These are phyloP conservation scores for Alces alces DNA, from an alignment of 2,113 vertebrate genomes.

Conservation along the genomic window DNA sequence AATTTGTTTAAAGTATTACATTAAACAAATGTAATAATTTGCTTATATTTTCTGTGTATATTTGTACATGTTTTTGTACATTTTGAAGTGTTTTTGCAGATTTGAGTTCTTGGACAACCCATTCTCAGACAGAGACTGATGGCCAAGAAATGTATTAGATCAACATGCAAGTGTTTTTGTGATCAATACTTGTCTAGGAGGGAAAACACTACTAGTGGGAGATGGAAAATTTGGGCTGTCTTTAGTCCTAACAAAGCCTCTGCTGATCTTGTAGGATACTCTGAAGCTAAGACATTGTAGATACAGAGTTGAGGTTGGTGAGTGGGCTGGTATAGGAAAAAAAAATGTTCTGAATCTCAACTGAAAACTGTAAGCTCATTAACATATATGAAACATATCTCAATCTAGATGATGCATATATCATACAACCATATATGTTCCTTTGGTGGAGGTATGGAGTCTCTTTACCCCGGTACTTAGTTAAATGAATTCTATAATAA, in stretches of 20 bases:
- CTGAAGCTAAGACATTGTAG: neutral
- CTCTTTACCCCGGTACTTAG: neutral
- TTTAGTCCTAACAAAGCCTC: neutral
- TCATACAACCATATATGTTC: neutral
- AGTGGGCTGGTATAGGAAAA: neutral
- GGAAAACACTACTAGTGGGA: neutral
- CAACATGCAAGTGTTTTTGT: neutral
- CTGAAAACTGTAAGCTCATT: neutral
- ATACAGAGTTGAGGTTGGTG: neutral
- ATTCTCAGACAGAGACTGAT: neutral
- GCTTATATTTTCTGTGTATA: neutral
- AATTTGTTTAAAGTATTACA: neutral
- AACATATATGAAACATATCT: neutral
- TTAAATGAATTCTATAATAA: neutral
- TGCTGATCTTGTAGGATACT: no score
- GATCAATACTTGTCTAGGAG: neutral
- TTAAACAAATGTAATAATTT: neutral
- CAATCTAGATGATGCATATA: neutral
- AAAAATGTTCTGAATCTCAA: neutral
- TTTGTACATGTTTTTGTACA: neutral
- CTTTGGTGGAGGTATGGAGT: neutral
- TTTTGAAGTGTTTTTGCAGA: neutral
- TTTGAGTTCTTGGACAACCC: neutral
- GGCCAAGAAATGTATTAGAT: neutral
- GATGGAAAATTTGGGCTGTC: neutral